Base-by-base conservation (phyloP, 2,888 invertebrate species). In the Saturnia pavonia region DNA sequence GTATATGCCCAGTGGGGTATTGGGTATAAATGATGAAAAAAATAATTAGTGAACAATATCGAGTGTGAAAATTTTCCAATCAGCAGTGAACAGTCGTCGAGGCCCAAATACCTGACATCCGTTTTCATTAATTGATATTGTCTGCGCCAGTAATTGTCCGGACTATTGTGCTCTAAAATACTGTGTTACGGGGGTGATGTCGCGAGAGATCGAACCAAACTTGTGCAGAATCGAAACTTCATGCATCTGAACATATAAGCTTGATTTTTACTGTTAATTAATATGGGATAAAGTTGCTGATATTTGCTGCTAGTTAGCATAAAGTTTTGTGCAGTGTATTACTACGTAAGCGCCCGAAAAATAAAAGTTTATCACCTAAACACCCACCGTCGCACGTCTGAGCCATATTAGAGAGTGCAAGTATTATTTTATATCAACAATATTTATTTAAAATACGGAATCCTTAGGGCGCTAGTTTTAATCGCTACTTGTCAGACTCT, bases 101-200 rank as follows among this genome's bases (percentile, higher is more conserved):
- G 77, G 75, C 73, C 75, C 79, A 73, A 79, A 78, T 84, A 83
- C 86, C 85, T 86, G 84, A 75, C 77, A 73, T 73, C 75, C 75
- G 79, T 76, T 77, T 77, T 72, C 72, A 74, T 74, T 77, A 75
- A 79, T 80, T 77, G 80, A 75, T 76, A 77, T 75, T 76, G 77
- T 73, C 75, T 75, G 75, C 79, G 75, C 73, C 71, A 73, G 78
- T 82, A 83, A 85, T 84, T 81, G 79, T 77, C 71, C 40, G 66
- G 67, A 67, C 70, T 25, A 73, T 73, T 73, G 71, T 73, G 70
- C 71, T 73, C 70, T 71, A 70, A 73, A 71, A 73, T 73, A 71
- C 69, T 70, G 72, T 69, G 57, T 57, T 34, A 25, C 34, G 69
- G 57, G 69, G 57, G 22, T 25, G 48, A 67, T 67, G 8, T 27